Evolutionary conservation across 2,888 invertebrate species (phyloP), one percentile per base, ranked within the genome.

Genomic region (Pollenia amentaria): DNA sequence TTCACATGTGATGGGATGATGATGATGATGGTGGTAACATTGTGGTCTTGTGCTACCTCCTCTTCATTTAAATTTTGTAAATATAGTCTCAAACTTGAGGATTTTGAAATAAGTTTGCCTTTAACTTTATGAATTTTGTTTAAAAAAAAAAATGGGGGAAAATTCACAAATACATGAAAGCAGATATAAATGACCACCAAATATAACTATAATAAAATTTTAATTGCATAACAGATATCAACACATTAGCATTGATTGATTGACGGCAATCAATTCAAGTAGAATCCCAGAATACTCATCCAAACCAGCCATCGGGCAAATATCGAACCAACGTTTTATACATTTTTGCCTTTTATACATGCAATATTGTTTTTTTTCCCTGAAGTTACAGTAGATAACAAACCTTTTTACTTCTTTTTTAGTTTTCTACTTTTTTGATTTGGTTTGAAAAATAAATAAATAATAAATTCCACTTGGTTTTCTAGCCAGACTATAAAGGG

Each of bases 231-330:
- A 89, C 86, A 87, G 88, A 88, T 87, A 85, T 87, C 87, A 84
- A 88, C 85, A 87, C 88, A 89, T 89, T 89, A 88, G 88, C 89
- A 88, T 89, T 89, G 89, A 89, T 88, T 89, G 89, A 89, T 89
- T 89, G 89, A 88, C 89, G 87, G 87, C 89, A 87, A 89, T 89
- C 88, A 88, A 87, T 89, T 88, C 84, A 81, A 85, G 75, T 16
- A 79, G 72, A 83, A 80, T 62, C 72, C 62, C 80, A 85, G 53
- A 84, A 69, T 76, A 82, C 76, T 44, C 53, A 75, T 14, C 21
- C 75, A 18, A 64, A 18, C 46, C 29, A 80, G 3, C 44, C 42
- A 46, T 14, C 12, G 44, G 69, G 42, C 48, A 65, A 64, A 3
- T 29, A 29, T 29, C 29, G 29, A 29, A 0, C 3, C 16, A 81